Base-by-base conservation (phyloP, 30 jellyfish, hydroid and myxozoan species). In the Turritopsis dohrnii region DNA sequence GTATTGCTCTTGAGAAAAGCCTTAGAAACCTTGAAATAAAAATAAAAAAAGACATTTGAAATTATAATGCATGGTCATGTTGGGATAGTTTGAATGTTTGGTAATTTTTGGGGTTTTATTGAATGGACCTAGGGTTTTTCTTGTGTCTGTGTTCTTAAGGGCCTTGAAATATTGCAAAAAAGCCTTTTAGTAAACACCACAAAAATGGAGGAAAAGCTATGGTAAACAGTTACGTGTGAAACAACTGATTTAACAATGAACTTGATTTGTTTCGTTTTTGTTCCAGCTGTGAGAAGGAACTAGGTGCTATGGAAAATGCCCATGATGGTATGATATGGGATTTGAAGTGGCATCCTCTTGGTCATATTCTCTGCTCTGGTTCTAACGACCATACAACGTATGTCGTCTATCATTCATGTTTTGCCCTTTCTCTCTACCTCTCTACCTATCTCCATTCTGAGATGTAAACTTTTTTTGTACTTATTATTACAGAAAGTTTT, bases 251-350 rank as follows among this genome's bases (percentile, higher is more conserved):
- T 41, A 13, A 3, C 60, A 41, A 41, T 41, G 13, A 41, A 41
- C 13, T 13, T 41, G 60, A 41, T 69, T 69, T 60, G 21, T 23
- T 23, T 29, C 75, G 4, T 80, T 52, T 20, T 29, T 28, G 28
- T 52, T 66, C 28, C 76, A 93, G 98, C 41, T 88, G 96, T 31
- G 88, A 85, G 54, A 89, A 95, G 52, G 97, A 95, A 72, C 86
- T 86, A 22, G 99, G 97, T 17, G 87, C 91, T 7, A 90, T 95
- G 96, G 98, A 88, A 24, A 93, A 83, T 71, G 99, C 97, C 18
- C 99, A 95, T 75, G 99, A 95, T 54, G 97, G 98, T 8, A 91
- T 90, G 96, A 91, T 95, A 20, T 95, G 99, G 99, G 83, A 90
- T 18, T 88, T 95, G 52, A 71, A 86, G 54, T 95, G 99, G 99